Conservation (phyloP, 2,113 vertebrate genomes). For the Hirundichthys speculiger region DNA sequence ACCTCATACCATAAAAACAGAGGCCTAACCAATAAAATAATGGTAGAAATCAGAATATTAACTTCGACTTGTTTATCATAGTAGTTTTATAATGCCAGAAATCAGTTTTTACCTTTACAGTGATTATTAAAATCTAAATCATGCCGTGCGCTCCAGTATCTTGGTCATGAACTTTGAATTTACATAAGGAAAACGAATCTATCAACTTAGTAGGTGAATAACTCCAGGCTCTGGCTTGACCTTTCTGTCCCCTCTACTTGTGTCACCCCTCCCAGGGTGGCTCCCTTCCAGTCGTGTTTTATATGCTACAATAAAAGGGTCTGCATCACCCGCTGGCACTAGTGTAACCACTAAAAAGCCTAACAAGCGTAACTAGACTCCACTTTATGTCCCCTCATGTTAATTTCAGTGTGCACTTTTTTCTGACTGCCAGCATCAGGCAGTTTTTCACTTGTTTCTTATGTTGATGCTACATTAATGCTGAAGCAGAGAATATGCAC, state of each 20-base stretch:
- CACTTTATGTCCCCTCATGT: conserved; percentile 19
- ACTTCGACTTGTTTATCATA: too few relatives aligned
- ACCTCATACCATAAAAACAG: too few relatives aligned
- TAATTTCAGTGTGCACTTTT: conserved; percentile 27
- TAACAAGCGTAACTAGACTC: background rate
- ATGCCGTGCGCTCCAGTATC: too few relatives aligned
- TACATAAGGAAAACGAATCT: background rate
- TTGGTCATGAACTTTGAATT: background rate
- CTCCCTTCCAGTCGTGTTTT: conserved; percentile 5
- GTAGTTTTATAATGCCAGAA: too few relatives aligned
- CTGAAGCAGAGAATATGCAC: conserved; percentile 10
- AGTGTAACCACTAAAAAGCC: conserved; percentile 9
- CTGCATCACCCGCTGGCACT: conserved; percentile 29
- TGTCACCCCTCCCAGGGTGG: conserved; percentile 18
- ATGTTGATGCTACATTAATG: conserved; percentile 1
- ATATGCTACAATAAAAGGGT: conserved; percentile 44
- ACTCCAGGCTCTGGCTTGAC: conserved; percentile 14
- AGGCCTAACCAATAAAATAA: too few relatives aligned
- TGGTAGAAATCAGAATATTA: too few relatives aligned
- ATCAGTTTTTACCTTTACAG: too few relatives aligned
- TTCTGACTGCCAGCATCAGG: conserved; percentile 4
- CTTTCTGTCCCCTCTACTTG: conserved; percentile 1
- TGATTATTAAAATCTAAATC: too few relatives aligned
- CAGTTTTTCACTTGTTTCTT: conserved; percentile 8
- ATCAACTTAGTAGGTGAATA: background rate